A percentile compares a stretch with the other conserved stretches of the same genome.
phyloP scores from a whole-genome alignment of 2,888 invertebrate species.

The Andrena bucephala region DNA sequence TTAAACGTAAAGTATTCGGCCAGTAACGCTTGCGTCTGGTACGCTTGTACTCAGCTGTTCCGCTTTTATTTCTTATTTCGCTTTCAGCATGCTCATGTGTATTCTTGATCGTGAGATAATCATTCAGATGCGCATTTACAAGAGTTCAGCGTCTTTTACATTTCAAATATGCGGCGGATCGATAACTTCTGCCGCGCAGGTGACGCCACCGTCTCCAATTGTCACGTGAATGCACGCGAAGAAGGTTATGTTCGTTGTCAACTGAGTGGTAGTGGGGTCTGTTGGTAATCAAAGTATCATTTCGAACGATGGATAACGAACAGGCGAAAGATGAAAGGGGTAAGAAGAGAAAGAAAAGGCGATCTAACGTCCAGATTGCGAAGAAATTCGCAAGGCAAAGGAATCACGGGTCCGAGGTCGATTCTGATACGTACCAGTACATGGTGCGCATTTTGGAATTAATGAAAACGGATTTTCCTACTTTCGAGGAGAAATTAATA shows the following conservation, averaged over 20 bases:
- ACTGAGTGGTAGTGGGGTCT: not conserved
- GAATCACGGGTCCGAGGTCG: constrained; percentile 89
- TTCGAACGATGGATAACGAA: constrained; percentile 18
- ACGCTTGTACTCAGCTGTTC: not conserved
- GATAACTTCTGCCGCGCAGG: not conserved
- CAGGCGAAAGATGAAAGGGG: constrained; percentile 5
- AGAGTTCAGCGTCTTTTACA: not conserved
- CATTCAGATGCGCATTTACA: too few species aligned
- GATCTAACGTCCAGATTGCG: constrained; percentile 89
- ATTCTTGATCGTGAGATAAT: too few species aligned
- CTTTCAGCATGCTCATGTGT: not conserved
- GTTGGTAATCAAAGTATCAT: not conserved
- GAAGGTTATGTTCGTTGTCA: constrained; percentile 22
- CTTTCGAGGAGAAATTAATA: constrained; percentile 90
- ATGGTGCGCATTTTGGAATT: constrained; percentile 91
- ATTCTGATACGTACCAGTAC: constrained; percentile 91
- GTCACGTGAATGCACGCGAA: not conserved
- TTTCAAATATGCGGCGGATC: not conserved
- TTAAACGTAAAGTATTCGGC: constrained; percentile 38
- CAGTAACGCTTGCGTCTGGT: not conserved
- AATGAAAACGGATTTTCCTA: constrained; percentile 88
- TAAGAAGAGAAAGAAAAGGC: constrained; percentile 88
- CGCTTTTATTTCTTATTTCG: not conserved
- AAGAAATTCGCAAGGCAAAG: constrained; percentile 92
- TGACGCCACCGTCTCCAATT: too few species aligned